These are phyloP conservation scores for Drosophila neutralis DNA, from an alignment of 2,888 invertebrate genomes.

Conservation along the genomic window DNA sequence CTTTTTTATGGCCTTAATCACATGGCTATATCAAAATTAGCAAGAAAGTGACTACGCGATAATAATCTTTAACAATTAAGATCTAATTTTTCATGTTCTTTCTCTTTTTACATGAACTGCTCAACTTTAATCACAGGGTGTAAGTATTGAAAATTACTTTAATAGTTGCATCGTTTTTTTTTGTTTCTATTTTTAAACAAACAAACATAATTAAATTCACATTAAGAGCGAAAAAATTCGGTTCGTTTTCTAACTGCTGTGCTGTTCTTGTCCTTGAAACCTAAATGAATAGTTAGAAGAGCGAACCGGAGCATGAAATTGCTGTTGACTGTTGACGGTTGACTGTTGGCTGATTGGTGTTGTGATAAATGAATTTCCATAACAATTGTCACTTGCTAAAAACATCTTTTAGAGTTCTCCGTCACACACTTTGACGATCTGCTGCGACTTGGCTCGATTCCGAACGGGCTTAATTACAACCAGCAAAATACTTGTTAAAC, in stretches of 20 bases:
- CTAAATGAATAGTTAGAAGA: slow-evolving; percentile 21
- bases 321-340: slow-evolving; percentile 26
- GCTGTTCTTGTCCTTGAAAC: slow-evolving; percentile 1
- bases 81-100: slow-evolving; percentile 27
- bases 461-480: slow-evolving; percentile 67
- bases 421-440: slow-evolving; percentile 29
- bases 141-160: slow-evolving; percentile 64
- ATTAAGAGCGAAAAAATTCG: slow-evolving; percentile 40
- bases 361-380: slow-evolving; percentile 67
- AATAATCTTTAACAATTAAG: not conserved
- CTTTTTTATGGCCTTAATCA: not conserved
- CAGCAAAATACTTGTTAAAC: slow-evolving; percentile 82
- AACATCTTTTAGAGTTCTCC: slow-evolving; percentile 32
- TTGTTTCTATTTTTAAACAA: slow-evolving; percentile 19
- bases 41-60: too few species aligned
- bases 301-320: slow-evolving; percentile 51
- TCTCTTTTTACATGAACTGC: slow-evolving; percentile 17
- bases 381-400: slow-evolving; percentile 51
- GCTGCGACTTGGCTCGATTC: slow-evolving; percentile 11
- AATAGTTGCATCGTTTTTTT: not conserved
- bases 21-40: not conserved
- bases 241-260: slow-evolving; percentile 1
- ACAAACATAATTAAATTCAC: slow-evolving; percentile 71
- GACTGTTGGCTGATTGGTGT: slow-evolving; percentile 10
- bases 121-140: slow-evolving; percentile 51